phyloP scores from a whole-genome alignment of 2,113 vertebrate species.

The Chloropsis hardwickii region DNA sequence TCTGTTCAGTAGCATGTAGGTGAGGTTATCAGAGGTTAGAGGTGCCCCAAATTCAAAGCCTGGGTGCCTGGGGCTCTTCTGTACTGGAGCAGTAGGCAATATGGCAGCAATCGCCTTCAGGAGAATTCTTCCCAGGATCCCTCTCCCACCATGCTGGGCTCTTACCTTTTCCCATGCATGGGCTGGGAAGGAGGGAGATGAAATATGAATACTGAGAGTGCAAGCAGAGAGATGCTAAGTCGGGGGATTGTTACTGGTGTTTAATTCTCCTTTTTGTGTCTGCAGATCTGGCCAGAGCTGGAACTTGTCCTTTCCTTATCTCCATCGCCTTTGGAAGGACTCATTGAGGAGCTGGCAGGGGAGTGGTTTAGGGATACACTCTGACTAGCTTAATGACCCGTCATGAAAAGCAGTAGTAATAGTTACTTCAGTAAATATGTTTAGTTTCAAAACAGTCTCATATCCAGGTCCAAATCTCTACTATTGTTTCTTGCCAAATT shows the following conservation, averaged over 20 bases:
- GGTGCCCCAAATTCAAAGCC: neutral
- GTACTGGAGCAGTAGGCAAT: neutral
- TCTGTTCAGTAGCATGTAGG: accelerated
- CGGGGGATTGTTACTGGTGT: neutral
- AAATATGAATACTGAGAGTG: neutral
- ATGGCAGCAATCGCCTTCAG: neutral
- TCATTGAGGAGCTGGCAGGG: neutral
- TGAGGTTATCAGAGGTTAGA: neutral
- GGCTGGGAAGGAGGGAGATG: neutral
- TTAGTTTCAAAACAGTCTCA: neutral
- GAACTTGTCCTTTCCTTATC: neutral
- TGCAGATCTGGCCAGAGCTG: neutral
- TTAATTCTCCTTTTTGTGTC: neutral
- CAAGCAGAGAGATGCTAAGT: neutral
- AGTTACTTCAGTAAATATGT: neutral
- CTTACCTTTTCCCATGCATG: accelerated
- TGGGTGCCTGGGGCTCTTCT: accelerated
- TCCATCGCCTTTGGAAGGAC: neutral
- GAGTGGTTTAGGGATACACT: neutral
- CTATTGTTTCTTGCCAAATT: neutral
- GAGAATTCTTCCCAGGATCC: neutral
- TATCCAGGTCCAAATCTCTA: neutral
- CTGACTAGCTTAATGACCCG: neutral
- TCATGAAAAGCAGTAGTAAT: neutral
- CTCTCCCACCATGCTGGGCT: neutral